phyloP scores from a whole-genome alignment of 2,113 vertebrate species.

The Pseudorectes ferrugineus region DNA sequence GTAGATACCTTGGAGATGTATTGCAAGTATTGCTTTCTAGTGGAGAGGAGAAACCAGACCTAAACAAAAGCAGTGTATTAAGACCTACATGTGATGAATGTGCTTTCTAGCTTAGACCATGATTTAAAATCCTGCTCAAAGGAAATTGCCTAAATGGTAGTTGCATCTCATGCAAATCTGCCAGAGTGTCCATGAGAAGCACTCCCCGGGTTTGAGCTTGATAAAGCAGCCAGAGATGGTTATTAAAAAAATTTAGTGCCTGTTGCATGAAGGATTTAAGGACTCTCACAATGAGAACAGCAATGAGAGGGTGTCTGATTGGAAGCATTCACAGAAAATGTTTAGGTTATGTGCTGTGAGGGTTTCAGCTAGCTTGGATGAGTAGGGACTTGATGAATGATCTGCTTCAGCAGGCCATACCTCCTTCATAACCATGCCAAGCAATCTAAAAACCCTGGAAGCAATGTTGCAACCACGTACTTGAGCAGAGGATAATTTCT shows the following conservation, averaged over 20 bases:
- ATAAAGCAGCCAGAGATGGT: fast-evolving
- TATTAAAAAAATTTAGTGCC: neutral
- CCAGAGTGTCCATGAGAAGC: neutral
- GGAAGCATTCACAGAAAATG: neutral
- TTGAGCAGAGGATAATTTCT: neutral
- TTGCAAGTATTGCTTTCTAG: neutral
- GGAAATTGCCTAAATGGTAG: neutral
- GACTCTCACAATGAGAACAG: neutral
- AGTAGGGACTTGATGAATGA: fast-evolving
- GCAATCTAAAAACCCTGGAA: neutral
- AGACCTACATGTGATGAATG: neutral
- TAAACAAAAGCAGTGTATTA: neutral
- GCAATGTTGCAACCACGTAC: neutral
- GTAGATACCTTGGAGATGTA: neutral
- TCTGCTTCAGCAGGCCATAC: neutral
- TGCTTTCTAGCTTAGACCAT: neutral
- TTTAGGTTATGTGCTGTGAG: neutral
- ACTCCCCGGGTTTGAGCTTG: fast-evolving
- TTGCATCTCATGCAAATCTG: neutral
- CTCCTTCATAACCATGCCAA: neutral
- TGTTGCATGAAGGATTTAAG: neutral
- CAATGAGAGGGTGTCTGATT: neutral
- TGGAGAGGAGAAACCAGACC: neutral
- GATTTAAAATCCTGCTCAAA: neutral
- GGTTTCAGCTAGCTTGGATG: neutral